Conservation (phyloP, 2,888 invertebrate species). For the Nipponacmea schrenckii region DNA sequence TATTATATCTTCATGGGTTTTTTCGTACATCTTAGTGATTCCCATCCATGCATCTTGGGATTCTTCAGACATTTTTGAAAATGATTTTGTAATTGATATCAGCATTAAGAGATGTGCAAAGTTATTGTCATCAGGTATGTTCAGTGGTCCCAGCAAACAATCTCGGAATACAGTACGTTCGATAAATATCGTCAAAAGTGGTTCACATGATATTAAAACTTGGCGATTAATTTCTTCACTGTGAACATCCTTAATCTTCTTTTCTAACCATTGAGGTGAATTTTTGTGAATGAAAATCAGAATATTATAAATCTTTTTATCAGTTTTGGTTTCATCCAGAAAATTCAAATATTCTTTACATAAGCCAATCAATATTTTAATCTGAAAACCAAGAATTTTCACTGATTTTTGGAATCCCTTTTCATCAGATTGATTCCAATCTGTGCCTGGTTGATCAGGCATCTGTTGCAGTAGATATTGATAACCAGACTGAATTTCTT, state of each 20-base stretch:
- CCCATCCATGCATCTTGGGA: constrained; percentile 26
- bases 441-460: constrained; percentile 27
- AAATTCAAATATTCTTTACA: constrained; percentile 50
- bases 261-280: constrained; percentile 9
- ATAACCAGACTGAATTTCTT: constrained; percentile 48
- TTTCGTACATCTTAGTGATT: neutral
- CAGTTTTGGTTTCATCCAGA: constrained; percentile 36
- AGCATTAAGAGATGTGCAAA: neutral
- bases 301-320: constrained; percentile 36
- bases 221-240: neutral
- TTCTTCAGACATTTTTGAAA: constrained; percentile 26
- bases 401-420: constrained; percentile 55
- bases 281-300: constrained; percentile 48
- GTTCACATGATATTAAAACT: neutral
- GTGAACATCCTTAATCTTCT: neutral
- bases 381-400: constrained; percentile 60
- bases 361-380: constrained; percentile 56
- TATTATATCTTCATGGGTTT: neutral
- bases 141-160: constrained; percentile 2
- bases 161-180: constrained; percentile 13
- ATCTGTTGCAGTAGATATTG: constrained; percentile 50
- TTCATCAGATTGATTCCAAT: constrained; percentile 49
- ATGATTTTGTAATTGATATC: neutral
- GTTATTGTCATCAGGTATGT: neutral
- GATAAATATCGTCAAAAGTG: neutral